These are phyloP conservation scores for Acanthurus lineatus DNA, from an alignment of 2,797 vertebrate species.

Conservation along the genomic window DNA sequence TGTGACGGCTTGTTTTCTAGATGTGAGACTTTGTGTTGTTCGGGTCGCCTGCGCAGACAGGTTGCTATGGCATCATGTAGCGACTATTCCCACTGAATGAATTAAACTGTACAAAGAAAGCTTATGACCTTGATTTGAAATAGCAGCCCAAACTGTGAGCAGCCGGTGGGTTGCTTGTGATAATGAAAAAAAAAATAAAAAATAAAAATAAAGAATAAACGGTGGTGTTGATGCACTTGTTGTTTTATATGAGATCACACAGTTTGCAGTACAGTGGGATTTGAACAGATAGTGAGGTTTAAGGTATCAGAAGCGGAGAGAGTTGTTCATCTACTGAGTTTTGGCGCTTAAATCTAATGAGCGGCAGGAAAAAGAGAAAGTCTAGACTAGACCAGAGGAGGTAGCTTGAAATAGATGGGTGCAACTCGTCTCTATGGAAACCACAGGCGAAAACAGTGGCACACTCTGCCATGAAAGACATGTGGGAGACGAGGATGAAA, in stretches of 20 bases:
- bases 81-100: slow-evolving; percentile 47
- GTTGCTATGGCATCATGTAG: slow-evolving; percentile 68
- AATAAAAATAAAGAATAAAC: neutral
- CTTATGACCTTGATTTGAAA: slow-evolving; percentile 52
- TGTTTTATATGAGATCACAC: neutral
- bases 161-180: slow-evolving; percentile 1
- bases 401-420: slow-evolving; percentile 81
- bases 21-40: slow-evolving; percentile 37
- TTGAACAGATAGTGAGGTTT: slow-evolving; percentile 1
- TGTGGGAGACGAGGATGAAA: slow-evolving; percentile 80
- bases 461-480: slow-evolving; percentile 75
- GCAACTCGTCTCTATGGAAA: slow-evolving; percentile 84
- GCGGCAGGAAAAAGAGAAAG: slow-evolving; percentile 35
- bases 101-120: slow-evolving; percentile 40
- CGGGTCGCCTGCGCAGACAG: slow-evolving; percentile 31
- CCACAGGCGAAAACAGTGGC: slow-evolving; percentile 76
- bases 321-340: slow-evolving; percentile 49
- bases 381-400: slow-evolving; percentile 80
- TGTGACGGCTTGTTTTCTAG: slow-evolving; percentile 17
- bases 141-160: slow-evolving; percentile 39
- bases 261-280: neutral
- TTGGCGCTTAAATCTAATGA: slow-evolving; percentile 62
- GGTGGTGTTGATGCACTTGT: neutral
- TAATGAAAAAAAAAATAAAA: neutral
- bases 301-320: slow-evolving; percentile 2